These are phyloP conservation scores for Gobiocypris rarus DNA, from an alignment of 2,113 vertebrate genomes.

Conservation along the genomic window DNA sequence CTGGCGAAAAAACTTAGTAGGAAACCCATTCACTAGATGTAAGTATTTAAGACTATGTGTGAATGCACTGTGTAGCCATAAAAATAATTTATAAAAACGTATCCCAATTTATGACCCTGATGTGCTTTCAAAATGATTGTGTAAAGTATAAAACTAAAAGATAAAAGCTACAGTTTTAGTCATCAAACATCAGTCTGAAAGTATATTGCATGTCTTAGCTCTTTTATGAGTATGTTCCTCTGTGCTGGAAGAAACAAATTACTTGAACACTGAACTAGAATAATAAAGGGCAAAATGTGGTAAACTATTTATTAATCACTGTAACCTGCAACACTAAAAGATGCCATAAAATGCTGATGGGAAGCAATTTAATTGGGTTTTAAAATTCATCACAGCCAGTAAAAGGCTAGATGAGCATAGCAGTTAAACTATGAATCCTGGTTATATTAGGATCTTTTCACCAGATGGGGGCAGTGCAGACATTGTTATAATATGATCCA, in stretches of 20 bases:
- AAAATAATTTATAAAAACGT: neutral
- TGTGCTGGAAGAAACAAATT: neutral
- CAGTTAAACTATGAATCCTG: neutral
- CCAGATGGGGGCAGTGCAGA: constrained; percentile 53
- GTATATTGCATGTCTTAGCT: neutral
- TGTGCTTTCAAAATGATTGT: neutral
- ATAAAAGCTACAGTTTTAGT: neutral
- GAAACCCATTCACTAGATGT: neutral
- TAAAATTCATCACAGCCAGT: neutral
- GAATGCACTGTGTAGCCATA: neutral
- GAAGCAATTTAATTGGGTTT: constrained; percentile 23
- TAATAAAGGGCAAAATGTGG: constrained; percentile 4
- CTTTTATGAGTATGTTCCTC: neutral
- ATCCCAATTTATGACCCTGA: neutral
- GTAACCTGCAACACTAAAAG: neutral
- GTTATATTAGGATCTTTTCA: neutral
- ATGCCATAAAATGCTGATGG: constrained; percentile 2
- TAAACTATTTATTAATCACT: constrained; percentile 21
- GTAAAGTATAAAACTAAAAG: neutral
- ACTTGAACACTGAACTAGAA: neutral
- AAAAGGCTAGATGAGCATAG: neutral
- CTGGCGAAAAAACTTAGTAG: neutral
- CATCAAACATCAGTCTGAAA: constrained; percentile 8
- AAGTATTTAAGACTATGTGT: neutral
- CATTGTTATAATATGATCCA: neutral